Evolutionary conservation across 2,888 invertebrate species (phyloP).

Genomic region (Tinea semifulvella): DNA sequence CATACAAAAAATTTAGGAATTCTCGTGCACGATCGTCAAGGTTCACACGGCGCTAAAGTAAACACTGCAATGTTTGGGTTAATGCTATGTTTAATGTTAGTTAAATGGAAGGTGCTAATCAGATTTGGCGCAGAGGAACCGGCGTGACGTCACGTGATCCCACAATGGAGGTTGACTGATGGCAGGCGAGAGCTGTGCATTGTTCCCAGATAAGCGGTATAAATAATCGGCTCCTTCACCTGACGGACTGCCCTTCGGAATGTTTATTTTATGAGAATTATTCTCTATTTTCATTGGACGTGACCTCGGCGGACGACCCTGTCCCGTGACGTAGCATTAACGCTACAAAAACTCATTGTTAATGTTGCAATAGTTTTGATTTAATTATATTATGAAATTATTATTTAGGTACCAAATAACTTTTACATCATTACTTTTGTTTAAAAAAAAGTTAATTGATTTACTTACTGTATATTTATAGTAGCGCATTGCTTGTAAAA

Average conservation of each 20-base stretch:
- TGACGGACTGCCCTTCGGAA: conserved; percentile 36
- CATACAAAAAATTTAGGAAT: conserved; percentile 3
- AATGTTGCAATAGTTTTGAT: too few relatives aligned
- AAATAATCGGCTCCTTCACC: conserved; percentile 42
- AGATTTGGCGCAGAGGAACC: conserved; percentile 10
- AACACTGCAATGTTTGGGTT: conserved; percentile 6
- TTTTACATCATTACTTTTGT: too few relatives aligned
- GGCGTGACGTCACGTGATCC: conserved; percentile 7
- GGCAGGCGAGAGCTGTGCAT: conserved; percentile 32
- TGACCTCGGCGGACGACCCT: background rate
- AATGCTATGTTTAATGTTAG: conserved; percentile 9
- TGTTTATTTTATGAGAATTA: conserved; percentile 32
- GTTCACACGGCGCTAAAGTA: conserved; percentile 8
- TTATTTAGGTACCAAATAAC: too few relatives aligned
- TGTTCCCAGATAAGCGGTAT: conserved; percentile 50
- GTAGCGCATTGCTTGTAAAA: too few relatives aligned
- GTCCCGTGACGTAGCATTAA: conserved; percentile 13
- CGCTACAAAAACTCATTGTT: background rate
- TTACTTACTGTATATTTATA: too few relatives aligned
- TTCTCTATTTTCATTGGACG: conserved; percentile 26
- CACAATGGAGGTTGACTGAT: conserved; percentile 30
- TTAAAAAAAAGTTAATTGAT: too few relatives aligned
- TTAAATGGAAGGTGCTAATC: conserved; percentile 10
- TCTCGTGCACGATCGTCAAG: conserved; percentile 1
- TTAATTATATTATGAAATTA: too few relatives aligned